These are phyloP conservation scores for Motacilla alba DNA, from an alignment of 2,113 vertebrate genomes.

Conservation along the genomic window DNA sequence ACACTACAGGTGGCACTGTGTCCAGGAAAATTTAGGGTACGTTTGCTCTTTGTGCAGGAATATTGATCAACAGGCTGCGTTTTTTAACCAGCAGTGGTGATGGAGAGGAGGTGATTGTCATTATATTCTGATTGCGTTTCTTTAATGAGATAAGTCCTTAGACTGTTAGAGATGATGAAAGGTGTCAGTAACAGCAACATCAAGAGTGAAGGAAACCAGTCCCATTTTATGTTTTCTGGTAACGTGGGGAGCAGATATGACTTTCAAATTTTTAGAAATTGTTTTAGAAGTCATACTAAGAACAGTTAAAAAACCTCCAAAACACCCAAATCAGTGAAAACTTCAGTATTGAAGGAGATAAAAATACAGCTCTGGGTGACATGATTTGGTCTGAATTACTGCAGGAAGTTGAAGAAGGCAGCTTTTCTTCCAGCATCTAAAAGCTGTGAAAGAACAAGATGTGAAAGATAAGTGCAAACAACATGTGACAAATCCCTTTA, in stretches of 20 bases:
- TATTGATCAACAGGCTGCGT: background rate
- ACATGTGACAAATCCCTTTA: background rate
- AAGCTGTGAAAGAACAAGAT: slow-evolving; percentile 30
- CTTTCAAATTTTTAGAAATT: background rate
- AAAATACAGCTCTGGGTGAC: background rate
- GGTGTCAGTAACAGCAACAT: background rate
- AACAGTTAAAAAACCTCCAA: background rate
- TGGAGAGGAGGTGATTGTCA: background rate
- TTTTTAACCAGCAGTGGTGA: background rate
- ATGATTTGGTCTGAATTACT: background rate
- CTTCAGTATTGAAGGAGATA: background rate
- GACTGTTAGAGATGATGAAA: background rate
- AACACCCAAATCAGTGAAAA: background rate
- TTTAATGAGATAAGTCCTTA: background rate
- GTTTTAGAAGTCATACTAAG: background rate
- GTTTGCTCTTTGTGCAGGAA: background rate
- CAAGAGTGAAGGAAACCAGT: background rate
- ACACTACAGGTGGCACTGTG: background rate
- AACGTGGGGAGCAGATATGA: background rate
- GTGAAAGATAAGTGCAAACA: background rate
- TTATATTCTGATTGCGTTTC: background rate
- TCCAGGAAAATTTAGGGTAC: background rate
- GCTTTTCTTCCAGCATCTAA: background rate
- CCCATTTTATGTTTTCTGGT: background rate
- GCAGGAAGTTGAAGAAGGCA: background rate